A percentile compares a stretch with the other conserved stretches of the same genome.
phyloP scores from a whole-genome alignment of 2,113 vertebrate genomes.

The Cygnus atratus region DNA sequence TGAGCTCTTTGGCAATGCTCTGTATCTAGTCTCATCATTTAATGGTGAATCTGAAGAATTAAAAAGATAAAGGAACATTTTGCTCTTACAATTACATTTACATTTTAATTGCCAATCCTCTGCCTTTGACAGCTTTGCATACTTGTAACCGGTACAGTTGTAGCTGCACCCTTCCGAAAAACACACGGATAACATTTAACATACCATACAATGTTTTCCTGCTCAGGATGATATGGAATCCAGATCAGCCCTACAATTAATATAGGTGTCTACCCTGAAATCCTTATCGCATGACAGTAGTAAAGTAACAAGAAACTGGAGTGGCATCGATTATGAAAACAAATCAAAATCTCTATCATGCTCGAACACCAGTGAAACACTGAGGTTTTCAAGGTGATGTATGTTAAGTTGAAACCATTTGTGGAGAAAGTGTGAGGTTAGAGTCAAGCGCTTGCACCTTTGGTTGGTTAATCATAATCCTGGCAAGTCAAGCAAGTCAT shows the following conservation, averaged over 20 bases:
- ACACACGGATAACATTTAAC: not conserved
- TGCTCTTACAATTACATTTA: not conserved
- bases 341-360: not conserved
- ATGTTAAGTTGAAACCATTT: not conserved
- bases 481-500: not conserved
- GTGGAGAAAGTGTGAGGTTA: not conserved
- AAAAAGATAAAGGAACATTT: not conserved
- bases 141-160: not conserved
- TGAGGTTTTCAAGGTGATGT: not conserved
- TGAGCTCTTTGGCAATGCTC: not conserved
- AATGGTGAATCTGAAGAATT: not conserved
- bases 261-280: not conserved
- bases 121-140: not conserved
- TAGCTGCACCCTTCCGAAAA: not conserved
- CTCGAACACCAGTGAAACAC: not conserved
- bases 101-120: not conserved
- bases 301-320: not conserved
- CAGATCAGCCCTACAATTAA: not conserved
- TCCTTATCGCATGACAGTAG: not conserved
- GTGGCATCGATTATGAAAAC: not conserved
- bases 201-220: not conserved
- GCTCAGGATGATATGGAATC: not conserved
- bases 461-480: not conserved
- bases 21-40: not conserved
- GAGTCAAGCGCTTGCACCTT: not conserved